Evolutionary conservation across 2,888 invertebrate genomes (phyloP), one percentile per base, ranked within the genome.

Genomic region (Gibbula magus): DNA sequence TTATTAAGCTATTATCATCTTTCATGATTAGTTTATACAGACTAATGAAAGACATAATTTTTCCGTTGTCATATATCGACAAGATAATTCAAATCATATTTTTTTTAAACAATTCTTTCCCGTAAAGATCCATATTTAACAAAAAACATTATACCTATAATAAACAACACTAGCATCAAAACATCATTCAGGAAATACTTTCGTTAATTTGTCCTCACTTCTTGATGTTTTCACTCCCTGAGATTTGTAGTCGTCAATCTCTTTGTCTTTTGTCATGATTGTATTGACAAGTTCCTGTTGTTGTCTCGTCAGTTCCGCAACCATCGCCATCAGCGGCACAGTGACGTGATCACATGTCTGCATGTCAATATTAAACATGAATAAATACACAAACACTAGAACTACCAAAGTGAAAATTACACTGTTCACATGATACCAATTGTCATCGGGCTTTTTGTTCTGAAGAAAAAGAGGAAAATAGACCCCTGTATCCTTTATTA

Each of bases 271-370:
- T 35, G 82, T 84, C 70, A 83, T 80, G 7, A 91, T 81, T n/a
- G 90, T 76, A 76, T 88, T 88, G 32, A 88, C 66, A n/a, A 91
- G 85, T 80, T 91, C 91, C 39, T 86, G 81, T 77, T 89, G 87
- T 35, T 89, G 83, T 13, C 91, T 76, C 18, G 84, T 85, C 35
- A 90, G 78, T 82, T 91, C 91, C 29, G 86, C 85, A n/a, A 91
- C 89, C 91, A 91, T 91, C 0, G 88, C 86, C 85, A 91, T 85
- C 25, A 91, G 83, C 10, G 91, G 91, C 35, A 89, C 52, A 7
- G 88, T 88, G 61, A 90, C 78, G 73, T 91, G 89, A 39, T 90
- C 87, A 53, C 88, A 84, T 7, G 86, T 84, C 91, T 91, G 77
- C 4, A 66, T 61, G 39, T n/a, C 8, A 52, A 32, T 32, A 29